A percentile compares a stretch with the other conserved stretches of the same genome.
Conservation (phyloP, 2,113 vertebrate genomes). For the Lanius collurio region DNA sequence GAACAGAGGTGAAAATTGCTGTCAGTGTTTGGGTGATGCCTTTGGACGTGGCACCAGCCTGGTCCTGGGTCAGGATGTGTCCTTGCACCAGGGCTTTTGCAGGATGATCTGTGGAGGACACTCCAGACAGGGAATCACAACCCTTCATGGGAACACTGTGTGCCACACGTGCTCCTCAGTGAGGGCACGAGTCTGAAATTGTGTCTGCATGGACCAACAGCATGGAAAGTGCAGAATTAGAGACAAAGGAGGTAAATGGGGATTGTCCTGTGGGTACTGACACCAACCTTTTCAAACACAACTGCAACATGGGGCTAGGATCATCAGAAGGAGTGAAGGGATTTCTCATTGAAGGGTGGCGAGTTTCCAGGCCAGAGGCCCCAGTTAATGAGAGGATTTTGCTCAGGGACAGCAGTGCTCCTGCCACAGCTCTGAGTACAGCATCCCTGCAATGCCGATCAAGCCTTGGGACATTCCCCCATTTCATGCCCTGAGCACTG, state of each 20-base stretch:
- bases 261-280: neutral
- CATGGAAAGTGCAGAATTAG: fast-evolving
- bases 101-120: neutral
- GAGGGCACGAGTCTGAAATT: fast-evolving
- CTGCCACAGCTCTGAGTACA: neutral
- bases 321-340: neutral
- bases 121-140: fast-evolving
- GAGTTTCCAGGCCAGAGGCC: neutral
- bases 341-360: neutral
- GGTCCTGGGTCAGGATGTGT: neutral
- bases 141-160: fast-evolving
- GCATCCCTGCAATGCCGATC: neutral
- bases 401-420: fast-evolving
- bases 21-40: fast-evolving
- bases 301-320: fast-evolving
- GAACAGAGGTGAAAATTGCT: fast-evolving
- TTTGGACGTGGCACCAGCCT: fast-evolving
- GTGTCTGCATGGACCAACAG: fast-evolving
- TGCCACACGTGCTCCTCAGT: neutral
- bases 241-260: neutral
- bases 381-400: neutral
- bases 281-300: neutral
- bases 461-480: neutral
- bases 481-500: neutral
- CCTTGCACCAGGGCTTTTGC: fast-evolving